Evolutionary conservation across 2,797 vertebrate genomes (phyloP).

Genomic region (Champsocephalus gunnari): DNA sequence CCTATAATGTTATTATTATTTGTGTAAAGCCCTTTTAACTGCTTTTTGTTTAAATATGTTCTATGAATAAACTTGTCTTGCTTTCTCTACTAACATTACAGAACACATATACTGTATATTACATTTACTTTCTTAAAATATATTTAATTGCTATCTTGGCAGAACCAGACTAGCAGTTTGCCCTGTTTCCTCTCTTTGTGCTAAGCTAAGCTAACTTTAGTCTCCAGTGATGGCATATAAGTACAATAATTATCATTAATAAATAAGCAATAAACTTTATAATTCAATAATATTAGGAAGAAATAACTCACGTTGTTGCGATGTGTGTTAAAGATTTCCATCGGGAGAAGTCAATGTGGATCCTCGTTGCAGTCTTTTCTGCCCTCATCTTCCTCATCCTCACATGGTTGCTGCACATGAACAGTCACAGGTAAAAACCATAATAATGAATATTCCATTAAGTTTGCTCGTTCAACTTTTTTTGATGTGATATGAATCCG

Average conservation of each 20-base stretch:
- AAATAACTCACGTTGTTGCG: not conserved
- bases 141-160: too few relatives aligned
- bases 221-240: not conserved
- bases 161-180: too few relatives aligned
- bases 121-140: too few relatives aligned
- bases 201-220: not conserved
- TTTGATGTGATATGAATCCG: not conserved
- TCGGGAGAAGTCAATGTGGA: slow-evolving; percentile 88
- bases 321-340: slow-evolving; percentile 83
- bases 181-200: not conserved
- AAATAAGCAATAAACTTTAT: not conserved
- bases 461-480: not conserved
- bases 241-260: not conserved
- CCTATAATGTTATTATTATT: too few relatives aligned
- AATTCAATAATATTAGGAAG: not conserved
- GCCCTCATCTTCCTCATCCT: slow-evolving; percentile 88
- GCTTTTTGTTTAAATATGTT: too few relatives aligned
- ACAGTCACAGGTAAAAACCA: slow-evolving; percentile 87
- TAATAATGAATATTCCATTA: not conserved
- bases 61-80: too few relatives aligned
- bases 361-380: slow-evolving; percentile 85
- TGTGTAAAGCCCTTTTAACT: not conserved
- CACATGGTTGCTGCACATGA: slow-evolving; percentile 87
- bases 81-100: too few relatives aligned
- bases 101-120: too few relatives aligned